Base-by-base conservation (phyloP, 2,888 invertebrate species). In the Achlya flavicornis region DNA sequence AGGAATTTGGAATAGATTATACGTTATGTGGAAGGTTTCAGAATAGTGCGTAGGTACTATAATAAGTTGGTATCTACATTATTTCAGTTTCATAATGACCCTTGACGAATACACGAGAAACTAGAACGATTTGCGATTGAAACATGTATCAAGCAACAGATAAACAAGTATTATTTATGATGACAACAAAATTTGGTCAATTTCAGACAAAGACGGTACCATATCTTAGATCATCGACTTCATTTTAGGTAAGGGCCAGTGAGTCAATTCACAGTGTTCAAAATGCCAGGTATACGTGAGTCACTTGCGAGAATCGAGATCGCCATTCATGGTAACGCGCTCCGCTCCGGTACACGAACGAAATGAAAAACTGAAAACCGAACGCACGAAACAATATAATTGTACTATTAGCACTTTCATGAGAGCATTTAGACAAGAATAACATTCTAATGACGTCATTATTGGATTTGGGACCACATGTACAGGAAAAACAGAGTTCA, bases 181-280 rank as follows among this genome's bases (percentile, higher is more conserved):
- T 43, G 14, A 43, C 14, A 43, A 57, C n/a, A 46, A 46, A 61
- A 48, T 35, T 57, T 57, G n/a, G 16, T 35, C 4, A 61, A 62
- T 62, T 64, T 16, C 62, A n/a, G 65, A 66, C 61, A 65, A 66
- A 41, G 57, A 53, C 61, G 48, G 63, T 66, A 62, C 67, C 41
- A 68, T 69, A 43, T 26, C 46, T 83, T 77, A 80, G 83, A 83
- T 81, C 80, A 83, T 67, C 77, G 65, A 26, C 26, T 53, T 69
- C 76, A 16, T 66, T 69, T 76, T 73, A 61, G 75, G 73, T 63
- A 67, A 64, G 66, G 65, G 73, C 68, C 62, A 64, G 69, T 78
- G 80, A 78, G 35, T 81, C 77, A 76, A 62, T 26, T 63, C 65
- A 5, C 46, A 46, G 46, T 70, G 66, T 65, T 63, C 70, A 64